These are phyloP conservation scores for Ochropleura plecta DNA, from an alignment of 2,888 invertebrate species.

Conservation along the genomic window DNA sequence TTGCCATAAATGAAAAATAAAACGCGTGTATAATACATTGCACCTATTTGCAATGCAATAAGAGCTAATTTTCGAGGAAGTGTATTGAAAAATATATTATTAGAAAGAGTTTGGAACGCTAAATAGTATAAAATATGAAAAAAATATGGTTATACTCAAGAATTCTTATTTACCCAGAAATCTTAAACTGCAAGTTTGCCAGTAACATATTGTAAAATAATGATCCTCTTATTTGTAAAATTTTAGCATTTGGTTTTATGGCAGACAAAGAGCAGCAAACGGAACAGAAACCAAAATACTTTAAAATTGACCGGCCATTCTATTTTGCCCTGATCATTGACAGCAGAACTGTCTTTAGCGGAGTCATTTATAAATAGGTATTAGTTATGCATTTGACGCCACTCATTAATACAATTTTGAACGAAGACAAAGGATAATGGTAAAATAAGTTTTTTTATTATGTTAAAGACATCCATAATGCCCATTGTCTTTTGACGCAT, in stretches of 20 bases:
- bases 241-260: too few species aligned
- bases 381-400: not conserved
- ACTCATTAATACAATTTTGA: not conserved
- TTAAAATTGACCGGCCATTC: constrained; percentile 67
- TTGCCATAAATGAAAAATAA: too few species aligned
- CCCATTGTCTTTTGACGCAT: not conserved
- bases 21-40: too few species aligned
- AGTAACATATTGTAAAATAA: not conserved
- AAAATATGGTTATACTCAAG: not conserved
- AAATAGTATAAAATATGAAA: not conserved
- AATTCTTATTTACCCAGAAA: not conserved
- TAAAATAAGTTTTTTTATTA: not conserved
- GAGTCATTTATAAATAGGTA: constrained; percentile 30
- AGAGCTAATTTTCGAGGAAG: not conserved
- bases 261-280: too few species aligned
- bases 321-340: constrained; percentile 60
- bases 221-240: not conserved
- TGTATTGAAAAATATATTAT: not conserved
- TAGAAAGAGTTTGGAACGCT: not conserved
- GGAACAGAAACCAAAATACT: constrained; percentile 26
- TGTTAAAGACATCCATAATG: not conserved
- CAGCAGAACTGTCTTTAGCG: constrained; percentile 50
- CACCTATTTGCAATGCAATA: too few species aligned
- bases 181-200: not conserved
- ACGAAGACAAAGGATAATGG: not conserved